Evolutionary conservation across 1,140 invertebrate species (phyloP).

Genomic region (Rhizoglyphus robini): DNA sequence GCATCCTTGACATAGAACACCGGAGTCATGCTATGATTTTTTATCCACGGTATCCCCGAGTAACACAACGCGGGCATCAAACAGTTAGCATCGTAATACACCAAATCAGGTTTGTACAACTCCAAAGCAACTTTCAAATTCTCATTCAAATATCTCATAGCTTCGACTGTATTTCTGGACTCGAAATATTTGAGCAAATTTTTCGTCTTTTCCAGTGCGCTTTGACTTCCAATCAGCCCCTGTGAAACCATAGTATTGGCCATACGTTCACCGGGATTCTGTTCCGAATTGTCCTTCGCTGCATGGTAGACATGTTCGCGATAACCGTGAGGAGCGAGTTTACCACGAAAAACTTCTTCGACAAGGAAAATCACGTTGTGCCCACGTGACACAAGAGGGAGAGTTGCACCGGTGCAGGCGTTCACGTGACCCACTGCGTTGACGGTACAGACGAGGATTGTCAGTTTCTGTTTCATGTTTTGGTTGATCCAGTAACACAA

Average conservation of each 20-base stretch:
- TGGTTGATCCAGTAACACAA: too few relatives aligned
- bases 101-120: too few relatives aligned
- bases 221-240: background rate
- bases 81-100: too few relatives aligned
- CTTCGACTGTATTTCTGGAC: too few relatives aligned
- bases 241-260: background rate
- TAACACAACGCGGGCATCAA: too few relatives aligned
- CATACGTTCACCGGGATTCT: background rate
- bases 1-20: too few relatives aligned
- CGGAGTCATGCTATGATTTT: too few relatives aligned
- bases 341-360: background rate
- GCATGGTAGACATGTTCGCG: background rate
- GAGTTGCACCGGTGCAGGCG: background rate
- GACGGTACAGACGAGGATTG: background rate
- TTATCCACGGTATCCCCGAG: too few relatives aligned
- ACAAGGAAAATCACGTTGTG: background rate
- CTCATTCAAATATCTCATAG: too few relatives aligned
- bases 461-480: too few relatives aligned
- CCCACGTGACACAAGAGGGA: background rate
- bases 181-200: background rate
- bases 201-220: background rate
- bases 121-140: too few relatives aligned
- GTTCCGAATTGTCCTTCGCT: background rate
- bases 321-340: background rate
- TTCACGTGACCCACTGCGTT: background rate